Evolutionary conservation across 2,888 invertebrate genomes (phyloP), one percentile per base, ranked within the genome.

Genomic region (Plagiodera versicolora): DNA sequence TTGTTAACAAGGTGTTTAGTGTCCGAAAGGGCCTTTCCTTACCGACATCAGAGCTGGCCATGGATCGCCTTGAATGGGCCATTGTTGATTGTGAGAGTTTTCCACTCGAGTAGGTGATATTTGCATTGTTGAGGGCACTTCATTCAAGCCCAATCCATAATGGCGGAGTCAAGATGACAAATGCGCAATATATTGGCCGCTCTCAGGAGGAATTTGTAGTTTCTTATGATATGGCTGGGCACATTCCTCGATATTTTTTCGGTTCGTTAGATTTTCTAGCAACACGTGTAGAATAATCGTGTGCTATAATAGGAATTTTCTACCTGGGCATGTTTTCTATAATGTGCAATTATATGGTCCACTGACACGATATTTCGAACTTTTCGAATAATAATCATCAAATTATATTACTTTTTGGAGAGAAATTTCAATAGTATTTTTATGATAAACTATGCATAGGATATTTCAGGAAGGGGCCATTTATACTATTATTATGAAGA

Each of bases 71-170:
- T 53, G 17, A 53, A 53, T 53, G 53, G 45, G 10, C 44, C 53
- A 44, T 59, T 60, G 51, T 55, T 46, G 30, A 46, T 50, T 56
- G 58, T 60, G 57, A 60, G 60, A 53, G 53, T 61, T n/a, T 66
- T 68, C 67, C 66, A 66, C 67, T 68, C 55, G 66, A 68, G 66
- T 66, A 65, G 58, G 65, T 58, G 58, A 53, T 56, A 55, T 61
- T 59, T 48, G 55, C 57, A 60, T 64, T 64, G 64, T 64, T 51
- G 47, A 17, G 14, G 46, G 16, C 35, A 51, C 60, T 47, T 60
- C 64, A 64, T 64, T 64, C 64, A 64, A 51, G 60, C 60, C 47
- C 48, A 53, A 54, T 48, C 56, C 45, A 60, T 30, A 63, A 63
- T 49, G 55, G 56, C 49, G 24, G 46, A 60, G 58, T 57, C 57